These are phyloP conservation scores for Loris lydekkerianus DNA, from an alignment of 2,797 vertebrate species.

Conservation along the genomic window DNA sequence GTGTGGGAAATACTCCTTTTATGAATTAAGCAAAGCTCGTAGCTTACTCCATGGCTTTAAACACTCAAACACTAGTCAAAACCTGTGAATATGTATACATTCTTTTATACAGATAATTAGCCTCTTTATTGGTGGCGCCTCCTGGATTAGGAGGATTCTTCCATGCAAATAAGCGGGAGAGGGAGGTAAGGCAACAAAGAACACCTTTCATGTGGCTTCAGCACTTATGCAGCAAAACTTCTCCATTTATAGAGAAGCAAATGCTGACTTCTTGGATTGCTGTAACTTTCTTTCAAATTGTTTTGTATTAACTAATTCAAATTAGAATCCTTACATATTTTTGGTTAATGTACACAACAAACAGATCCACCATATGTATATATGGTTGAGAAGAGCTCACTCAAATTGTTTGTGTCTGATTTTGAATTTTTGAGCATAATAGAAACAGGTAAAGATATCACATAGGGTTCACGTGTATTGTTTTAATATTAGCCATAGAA, in stretches of 20 bases:
- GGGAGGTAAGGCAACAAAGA: slow-evolving; percentile 71
- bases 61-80: slow-evolving; percentile 89
- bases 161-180: slow-evolving; percentile 86
- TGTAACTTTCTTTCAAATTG: slow-evolving; percentile 21
- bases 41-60: slow-evolving; percentile 85
- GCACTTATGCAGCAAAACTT: slow-evolving; percentile 47
- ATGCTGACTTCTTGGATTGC: slow-evolving; percentile 74
- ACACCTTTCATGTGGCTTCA: slow-evolving; percentile 82
- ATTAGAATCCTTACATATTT: slow-evolving; percentile 7
- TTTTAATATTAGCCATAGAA: slow-evolving; percentile 6
- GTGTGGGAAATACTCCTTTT: slow-evolving; percentile 57
- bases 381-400: background rate
- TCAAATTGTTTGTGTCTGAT: background rate
- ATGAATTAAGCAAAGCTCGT: slow-evolving; percentile 84
- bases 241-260: slow-evolving; percentile 59
- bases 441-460: background rate
- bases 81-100: slow-evolving; percentile 89
- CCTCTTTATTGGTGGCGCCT: slow-evolving; percentile 90
- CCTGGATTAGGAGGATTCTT: slow-evolving; percentile 90
- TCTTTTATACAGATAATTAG: slow-evolving; percentile 89
- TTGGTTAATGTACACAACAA: background rate
- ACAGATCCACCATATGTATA: background rate
- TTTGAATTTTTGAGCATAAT: background rate
- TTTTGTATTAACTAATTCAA: slow-evolving; percentile 59
- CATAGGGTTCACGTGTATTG: background rate